Evolutionary conservation across 2,888 invertebrate species (phyloP), one percentile per base, ranked within the genome.

Genomic region (Serrognathus titanus): DNA sequence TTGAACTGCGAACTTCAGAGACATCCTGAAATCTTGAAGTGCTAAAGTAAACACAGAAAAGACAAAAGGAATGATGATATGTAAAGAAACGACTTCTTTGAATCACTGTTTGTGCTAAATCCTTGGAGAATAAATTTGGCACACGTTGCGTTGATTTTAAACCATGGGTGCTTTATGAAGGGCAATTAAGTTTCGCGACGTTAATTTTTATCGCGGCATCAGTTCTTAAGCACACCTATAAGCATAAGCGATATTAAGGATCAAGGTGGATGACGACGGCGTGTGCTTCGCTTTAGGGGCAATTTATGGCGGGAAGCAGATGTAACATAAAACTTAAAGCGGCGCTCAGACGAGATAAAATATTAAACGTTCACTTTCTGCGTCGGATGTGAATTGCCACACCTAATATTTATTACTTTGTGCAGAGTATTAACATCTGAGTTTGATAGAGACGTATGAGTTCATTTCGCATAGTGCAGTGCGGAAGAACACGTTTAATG

Each of bases 281-380:
- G 51, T 31, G 54, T 60, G 63, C 62, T 58, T 62, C 65, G 63
- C 62, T 66, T 64, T 58, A 51, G 52, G 62, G 60, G 61, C 65
- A 62, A 65, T 66, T 66, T 66, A 66, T 66, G 61, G 63, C 57
- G 57, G 62, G 64, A 62, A 66, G 62, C 66, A 65, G 65, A 62
- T 65, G 65, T 61, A 62, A 58, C 61, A 61, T 65, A 65, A 63
- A 66, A 65, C 59, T 63, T 63, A 61, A n/a, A 61, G 61, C 59
- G 63, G 57, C 53, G 48, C 61, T 58, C 56, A 53, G 61, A 54
- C 52, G 52, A 51, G 61, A 61, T 65, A 64, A 66, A 66, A 62
- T 64, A 65, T 65, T 66, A 65, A 66, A 65, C 58, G 64, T 60
- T 59, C 65, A 66, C 65, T 66, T 64, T 59, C 59, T 50, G 55